These are phyloP conservation scores for Pyrgilauda ruficollis DNA, from an alignment of 2,113 vertebrate species.

Conservation along the genomic window DNA sequence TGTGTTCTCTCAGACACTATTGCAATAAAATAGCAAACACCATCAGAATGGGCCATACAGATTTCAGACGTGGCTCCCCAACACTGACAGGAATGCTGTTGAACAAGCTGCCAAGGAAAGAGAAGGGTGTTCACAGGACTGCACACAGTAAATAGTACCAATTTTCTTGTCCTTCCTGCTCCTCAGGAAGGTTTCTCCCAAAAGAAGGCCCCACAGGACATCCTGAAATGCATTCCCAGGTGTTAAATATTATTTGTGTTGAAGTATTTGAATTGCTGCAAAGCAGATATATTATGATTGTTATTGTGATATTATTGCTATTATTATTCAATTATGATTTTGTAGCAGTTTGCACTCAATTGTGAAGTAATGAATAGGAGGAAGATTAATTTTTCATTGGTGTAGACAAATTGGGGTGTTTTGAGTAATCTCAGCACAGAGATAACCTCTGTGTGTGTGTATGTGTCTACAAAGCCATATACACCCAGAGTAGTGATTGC, in stretches of 20 bases:
- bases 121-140: background rate
- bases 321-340: background rate
- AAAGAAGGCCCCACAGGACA: background rate
- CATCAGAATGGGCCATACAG: background rate
- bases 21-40: background rate
- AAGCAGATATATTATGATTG: background rate
- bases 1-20: fast-evolving
- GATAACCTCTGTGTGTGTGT: fast-evolving
- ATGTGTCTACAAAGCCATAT: background rate
- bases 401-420: background rate
- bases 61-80: background rate
- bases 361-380: background rate
- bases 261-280: background rate
- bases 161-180: background rate
- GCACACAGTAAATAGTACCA: background rate
- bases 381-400: background rate
- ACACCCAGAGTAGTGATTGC: background rate
- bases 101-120: background rate
- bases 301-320: background rate
- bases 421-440: background rate
- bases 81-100: background rate
- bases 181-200: background rate
- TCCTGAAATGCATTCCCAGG: background rate
- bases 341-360: background rate
- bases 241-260: background rate